A percentile compares a stretch with the other conserved stretches of the same genome.
Evolutionary conservation across 2,113 vertebrate genomes (phyloP).

Genomic region (Oncorhynchus clarkii): DNA sequence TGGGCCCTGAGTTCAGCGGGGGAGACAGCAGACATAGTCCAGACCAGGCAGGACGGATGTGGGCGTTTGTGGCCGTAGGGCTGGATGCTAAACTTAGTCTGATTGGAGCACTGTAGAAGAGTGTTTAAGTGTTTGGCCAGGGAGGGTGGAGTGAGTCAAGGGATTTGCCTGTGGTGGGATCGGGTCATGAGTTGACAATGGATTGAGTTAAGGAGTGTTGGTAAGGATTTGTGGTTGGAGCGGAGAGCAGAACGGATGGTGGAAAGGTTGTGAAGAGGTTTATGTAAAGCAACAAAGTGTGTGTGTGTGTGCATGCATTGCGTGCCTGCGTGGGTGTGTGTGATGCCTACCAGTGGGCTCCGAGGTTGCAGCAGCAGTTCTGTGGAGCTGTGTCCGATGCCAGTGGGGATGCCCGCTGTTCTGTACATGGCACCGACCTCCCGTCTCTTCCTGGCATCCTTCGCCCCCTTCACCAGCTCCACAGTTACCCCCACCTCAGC

Average conservation of each 20-base stretch:
- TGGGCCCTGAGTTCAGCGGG: constrained; percentile 31
- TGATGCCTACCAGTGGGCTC: constrained; percentile 66
- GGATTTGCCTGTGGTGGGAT: constrained; percentile 18
- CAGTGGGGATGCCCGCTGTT: constrained; percentile 70
- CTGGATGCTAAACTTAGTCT: constrained; percentile 53
- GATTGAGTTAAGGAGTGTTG: too few species aligned
- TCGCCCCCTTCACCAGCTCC: constrained; percentile 71
- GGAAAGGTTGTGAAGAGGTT: not conserved
- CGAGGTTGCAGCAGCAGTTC: constrained; percentile 70
- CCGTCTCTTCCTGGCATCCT: constrained; percentile 71
- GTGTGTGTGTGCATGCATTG: not conserved
- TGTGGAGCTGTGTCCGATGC: constrained; percentile 77
- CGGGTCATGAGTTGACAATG: constrained; percentile 8
- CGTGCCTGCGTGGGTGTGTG: not conserved
- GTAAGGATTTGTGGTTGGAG: too few species aligned
- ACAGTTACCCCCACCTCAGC: constrained; percentile 73
- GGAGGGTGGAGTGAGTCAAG: constrained; percentile 20
- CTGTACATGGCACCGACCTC: constrained; percentile 68
- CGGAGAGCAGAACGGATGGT: too few species aligned
- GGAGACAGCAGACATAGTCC: constrained; percentile 46
- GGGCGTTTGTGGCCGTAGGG: constrained; percentile 53
- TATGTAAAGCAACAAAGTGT: too few species aligned
- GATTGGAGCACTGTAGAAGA: constrained; percentile 61
- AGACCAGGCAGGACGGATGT: constrained; percentile 55
- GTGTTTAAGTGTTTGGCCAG: constrained; percentile 48